Evolutionary conservation across 2,113 vertebrate genomes (phyloP).

Genomic region (Cottus gobio): DNA sequence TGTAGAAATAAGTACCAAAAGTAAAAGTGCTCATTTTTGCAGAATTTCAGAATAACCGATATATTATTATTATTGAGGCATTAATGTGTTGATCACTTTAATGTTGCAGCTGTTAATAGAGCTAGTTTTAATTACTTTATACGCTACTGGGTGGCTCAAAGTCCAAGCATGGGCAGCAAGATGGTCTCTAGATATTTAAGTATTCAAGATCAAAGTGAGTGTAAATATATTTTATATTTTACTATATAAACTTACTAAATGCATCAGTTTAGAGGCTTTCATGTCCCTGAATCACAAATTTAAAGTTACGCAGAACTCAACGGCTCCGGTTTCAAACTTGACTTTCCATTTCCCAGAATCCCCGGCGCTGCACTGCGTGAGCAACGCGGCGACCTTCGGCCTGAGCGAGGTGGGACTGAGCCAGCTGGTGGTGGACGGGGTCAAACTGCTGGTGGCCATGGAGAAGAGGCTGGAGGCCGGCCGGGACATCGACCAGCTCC

Average conservation of each 20-base stretch:
- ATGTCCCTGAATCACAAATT: not conserved
- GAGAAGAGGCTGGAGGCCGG: constrained; percentile 74
- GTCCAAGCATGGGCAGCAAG: not conserved
- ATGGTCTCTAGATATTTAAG: not conserved
- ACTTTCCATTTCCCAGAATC: constrained; percentile 45
- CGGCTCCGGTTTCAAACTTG: not conserved
- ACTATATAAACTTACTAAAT: too few relatives aligned
- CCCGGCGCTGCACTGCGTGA: constrained; percentile 1
- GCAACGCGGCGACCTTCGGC: constrained; percentile 75
- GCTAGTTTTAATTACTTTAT: too few relatives aligned
- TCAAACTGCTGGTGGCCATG: constrained; percentile 79
- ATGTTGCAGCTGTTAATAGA: not conserved
- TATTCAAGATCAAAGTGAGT: not conserved
- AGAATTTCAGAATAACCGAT: too few relatives aligned
- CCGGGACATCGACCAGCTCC: constrained; percentile 68
- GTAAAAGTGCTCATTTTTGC: too few relatives aligned
- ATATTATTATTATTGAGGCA: too few relatives aligned
- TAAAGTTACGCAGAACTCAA: not conserved
- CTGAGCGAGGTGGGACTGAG: constrained; percentile 72
- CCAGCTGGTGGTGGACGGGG: constrained; percentile 80
- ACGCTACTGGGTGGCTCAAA: too few relatives aligned
- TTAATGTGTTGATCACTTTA: too few relatives aligned
- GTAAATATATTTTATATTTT: too few relatives aligned
- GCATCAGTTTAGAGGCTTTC: not conserved
- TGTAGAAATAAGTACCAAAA: too few relatives aligned